Evolutionary conservation across 2,797 vertebrate genomes (phyloP).

Genomic region (Chelonia mydas): DNA sequence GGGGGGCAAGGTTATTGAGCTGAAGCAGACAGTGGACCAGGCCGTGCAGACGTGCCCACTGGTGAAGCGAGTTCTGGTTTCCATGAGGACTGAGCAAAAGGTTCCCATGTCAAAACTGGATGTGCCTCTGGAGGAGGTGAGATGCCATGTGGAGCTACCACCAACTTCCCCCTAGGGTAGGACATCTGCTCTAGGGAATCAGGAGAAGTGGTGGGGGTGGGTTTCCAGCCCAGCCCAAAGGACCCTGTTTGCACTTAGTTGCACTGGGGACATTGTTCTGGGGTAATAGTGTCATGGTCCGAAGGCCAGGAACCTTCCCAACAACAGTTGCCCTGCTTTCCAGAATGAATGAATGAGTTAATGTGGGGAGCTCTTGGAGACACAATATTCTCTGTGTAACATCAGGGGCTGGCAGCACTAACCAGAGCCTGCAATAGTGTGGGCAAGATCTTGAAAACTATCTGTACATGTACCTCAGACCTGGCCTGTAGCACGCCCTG

Average conservation of each 20-base stretch:
- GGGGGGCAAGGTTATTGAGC: conserved; percentile 73
- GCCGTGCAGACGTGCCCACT: conserved; percentile 70
- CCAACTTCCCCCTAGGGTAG: not conserved
- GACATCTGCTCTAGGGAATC: not conserved
- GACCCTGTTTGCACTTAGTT: not conserved
- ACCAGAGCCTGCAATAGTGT: not conserved
- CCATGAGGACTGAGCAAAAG: conserved; percentile 66
- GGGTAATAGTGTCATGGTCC: not conserved
- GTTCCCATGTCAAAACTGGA: conserved; percentile 71
- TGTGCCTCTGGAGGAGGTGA: conserved; percentile 72
- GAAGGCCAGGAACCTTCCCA: not conserved
- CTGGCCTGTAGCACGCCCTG: not conserved
- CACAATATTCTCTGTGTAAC: not conserved
- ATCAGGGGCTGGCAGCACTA: not conserved
- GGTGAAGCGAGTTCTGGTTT: conserved; percentile 71
- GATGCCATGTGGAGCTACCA: fast-evolving
- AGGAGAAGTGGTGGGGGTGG: not conserved
- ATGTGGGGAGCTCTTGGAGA: not conserved
- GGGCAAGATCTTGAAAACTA: not conserved
- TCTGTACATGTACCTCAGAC: not conserved
- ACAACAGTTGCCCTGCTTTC: not conserved
- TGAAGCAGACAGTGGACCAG: conserved; percentile 77
- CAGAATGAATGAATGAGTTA: not conserved
- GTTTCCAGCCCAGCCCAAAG: not conserved
- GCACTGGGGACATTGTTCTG: not conserved